Evolutionary conservation across 2,113 vertebrate genomes (phyloP).

Genomic region (Hepsetus odoe): DNA sequence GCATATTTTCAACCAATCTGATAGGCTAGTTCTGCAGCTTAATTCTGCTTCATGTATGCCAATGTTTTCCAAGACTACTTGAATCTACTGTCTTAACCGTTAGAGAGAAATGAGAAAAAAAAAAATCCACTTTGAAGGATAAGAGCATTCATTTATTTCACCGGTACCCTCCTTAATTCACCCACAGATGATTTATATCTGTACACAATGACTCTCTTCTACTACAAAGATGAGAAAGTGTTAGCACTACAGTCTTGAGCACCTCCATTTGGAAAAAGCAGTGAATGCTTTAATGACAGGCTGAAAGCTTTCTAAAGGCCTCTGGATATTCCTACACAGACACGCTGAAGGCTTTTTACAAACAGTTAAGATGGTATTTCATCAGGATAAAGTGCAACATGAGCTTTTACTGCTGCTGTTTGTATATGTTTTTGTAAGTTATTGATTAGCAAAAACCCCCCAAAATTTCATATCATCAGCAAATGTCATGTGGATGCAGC

Average conservation of each 20-base stretch:
- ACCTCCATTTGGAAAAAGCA: background rate
- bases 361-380: background rate
- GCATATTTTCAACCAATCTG: too few relatives aligned
- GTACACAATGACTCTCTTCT: slow-evolving; percentile 34
- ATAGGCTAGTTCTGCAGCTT: background rate
- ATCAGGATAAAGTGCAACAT: background rate
- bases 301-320: background rate
- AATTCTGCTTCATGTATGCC: background rate
- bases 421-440: background rate
- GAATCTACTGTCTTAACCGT: background rate
- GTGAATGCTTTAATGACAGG: background rate
- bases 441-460: background rate
- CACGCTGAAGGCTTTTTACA: background rate
- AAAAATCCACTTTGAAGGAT: background rate
- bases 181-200: background rate
- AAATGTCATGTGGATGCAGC: background rate
- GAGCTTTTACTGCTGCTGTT: background rate
- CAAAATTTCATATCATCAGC: background rate
- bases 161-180: background rate
- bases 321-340: background rate
- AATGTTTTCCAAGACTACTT: background rate
- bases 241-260: background rate
- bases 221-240: slow-evolving; percentile 8
- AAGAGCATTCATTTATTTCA: background rate
- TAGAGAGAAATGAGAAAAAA: background rate